Evolutionary conservation across 2,888 invertebrate genomes (phyloP).

Genomic region (Pelosia muscerda): DNA sequence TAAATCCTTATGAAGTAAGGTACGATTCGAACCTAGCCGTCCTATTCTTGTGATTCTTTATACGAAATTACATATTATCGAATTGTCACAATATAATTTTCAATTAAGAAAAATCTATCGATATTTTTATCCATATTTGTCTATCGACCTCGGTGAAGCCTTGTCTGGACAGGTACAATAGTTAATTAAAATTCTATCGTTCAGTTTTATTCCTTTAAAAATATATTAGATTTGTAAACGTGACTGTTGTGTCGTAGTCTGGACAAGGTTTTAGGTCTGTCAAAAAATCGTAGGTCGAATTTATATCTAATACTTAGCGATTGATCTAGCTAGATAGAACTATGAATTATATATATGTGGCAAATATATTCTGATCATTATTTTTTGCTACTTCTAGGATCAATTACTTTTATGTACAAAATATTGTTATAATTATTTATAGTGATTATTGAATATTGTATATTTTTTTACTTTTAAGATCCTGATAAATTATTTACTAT

Average conservation of each 20-base stretch:
- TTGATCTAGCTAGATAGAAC: constrained; percentile 22
- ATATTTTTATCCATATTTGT: constrained; percentile 27
- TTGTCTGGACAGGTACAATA: constrained; percentile 17
- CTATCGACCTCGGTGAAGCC: constrained; percentile 34
- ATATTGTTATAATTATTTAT: constrained; percentile 33
- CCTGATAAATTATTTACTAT: constrained; percentile 25
- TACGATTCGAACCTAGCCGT: constrained; percentile 26
- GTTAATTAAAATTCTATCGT: background rate
- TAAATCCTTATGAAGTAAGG: background rate
- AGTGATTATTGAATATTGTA: constrained; percentile 27
- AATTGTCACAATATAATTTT: constrained; percentile 28
- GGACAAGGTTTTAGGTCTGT: constrained; percentile 16
- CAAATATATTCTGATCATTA: constrained; percentile 15
- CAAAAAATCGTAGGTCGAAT: constrained; percentile 21
- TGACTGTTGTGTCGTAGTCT: background rate
- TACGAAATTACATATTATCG: constrained; percentile 15
- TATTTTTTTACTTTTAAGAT: constrained; percentile 38
- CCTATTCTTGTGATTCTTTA: constrained; percentile 34
- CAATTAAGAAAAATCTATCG: constrained; percentile 11
- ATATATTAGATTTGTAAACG: background rate
- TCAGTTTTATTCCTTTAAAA: background rate
- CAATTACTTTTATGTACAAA: constrained; percentile 40
- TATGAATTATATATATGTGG: constrained; percentile 20
- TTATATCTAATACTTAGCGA: constrained; percentile 14
- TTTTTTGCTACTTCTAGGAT: constrained; percentile 38